Conservation (phyloP, 2,797 vertebrate genomes). For the Synanceia verrucosa region DNA sequence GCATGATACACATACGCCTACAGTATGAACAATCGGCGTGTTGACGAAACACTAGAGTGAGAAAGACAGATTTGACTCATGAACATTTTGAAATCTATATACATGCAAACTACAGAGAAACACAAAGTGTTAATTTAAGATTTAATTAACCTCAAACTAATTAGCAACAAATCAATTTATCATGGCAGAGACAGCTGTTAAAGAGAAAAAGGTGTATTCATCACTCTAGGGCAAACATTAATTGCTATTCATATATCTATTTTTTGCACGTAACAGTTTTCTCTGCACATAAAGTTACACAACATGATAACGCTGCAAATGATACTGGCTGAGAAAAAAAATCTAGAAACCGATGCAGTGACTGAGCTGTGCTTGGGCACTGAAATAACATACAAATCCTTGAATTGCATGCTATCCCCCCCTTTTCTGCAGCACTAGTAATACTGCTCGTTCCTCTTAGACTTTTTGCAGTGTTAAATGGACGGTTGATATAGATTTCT, state of each 20-base stretch:
- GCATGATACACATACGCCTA: conserved; percentile 8
- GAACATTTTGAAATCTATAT: conserved; percentile 1
- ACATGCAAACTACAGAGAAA: not conserved
- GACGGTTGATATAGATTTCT: conserved; percentile 63
- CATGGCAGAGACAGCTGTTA: not conserved
- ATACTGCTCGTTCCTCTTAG: conserved; percentile 26
- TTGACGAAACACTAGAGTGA: not conserved
- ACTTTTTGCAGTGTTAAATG: conserved; percentile 45
- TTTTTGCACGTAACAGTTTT: not conserved
- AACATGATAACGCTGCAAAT: not conserved
- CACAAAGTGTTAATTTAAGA: not conserved
- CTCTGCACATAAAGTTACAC: not conserved
- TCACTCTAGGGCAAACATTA: not conserved
- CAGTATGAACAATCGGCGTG: conserved; percentile 14
- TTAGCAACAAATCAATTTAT: not conserved
- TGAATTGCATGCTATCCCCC: conserved; percentile 31
- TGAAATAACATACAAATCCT: conserved; percentile 51
- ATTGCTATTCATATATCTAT: not conserved
- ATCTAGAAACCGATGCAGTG: conserved; percentile 19
- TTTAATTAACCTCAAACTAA: conserved; percentile 4
- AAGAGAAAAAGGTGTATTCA: not conserved
- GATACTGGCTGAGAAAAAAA: conserved; percentile 1
- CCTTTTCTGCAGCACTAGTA: conserved; percentile 27
- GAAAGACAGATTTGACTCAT: conserved; percentile 6
- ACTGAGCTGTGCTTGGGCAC: conserved; percentile 33